phyloP scores from a whole-genome alignment of 2,113 vertebrate species.

The Dendrocopos noguchii region DNA sequence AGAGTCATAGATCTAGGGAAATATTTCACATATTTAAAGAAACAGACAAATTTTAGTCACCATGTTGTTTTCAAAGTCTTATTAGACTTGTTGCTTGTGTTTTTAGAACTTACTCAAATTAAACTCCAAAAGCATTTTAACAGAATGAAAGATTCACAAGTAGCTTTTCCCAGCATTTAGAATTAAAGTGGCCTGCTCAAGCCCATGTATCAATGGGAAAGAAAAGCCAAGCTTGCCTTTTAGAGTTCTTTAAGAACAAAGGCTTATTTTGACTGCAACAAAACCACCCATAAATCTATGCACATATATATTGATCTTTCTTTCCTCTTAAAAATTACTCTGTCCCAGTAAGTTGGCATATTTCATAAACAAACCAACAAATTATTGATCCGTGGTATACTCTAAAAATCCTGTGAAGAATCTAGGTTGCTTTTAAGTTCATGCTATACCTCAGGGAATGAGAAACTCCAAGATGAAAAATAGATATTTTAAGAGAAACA shows the following conservation, averaged over 20 bases:
- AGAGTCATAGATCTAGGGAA: not conserved
- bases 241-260: constrained; percentile 71
- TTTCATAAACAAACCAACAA: constrained; percentile 88
- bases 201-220: constrained; percentile 35
- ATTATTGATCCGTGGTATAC: constrained; percentile 84
- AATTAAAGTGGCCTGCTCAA: constrained; percentile 35
- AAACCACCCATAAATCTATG: constrained; percentile 86
- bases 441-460: constrained; percentile 79
- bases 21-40: not conserved
- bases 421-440: constrained; percentile 82
- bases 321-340: constrained; percentile 85
- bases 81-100: not conserved
- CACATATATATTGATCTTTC: constrained; percentile 84
- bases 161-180: constrained; percentile 53
- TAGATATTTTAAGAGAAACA: constrained; percentile 66
- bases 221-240: constrained; percentile 66
- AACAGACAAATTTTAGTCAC: not conserved
- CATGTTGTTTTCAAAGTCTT: not conserved
- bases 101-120: constrained; percentile 29
- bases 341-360: constrained; percentile 84
- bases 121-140: constrained; percentile 46
- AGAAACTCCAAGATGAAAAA: constrained; percentile 81
- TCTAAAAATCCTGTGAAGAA: constrained; percentile 82
- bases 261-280: constrained; percentile 82
- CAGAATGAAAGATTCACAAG: constrained; percentile 37